phyloP scores from a whole-genome alignment of 2,888 invertebrate species.

The Sarcophaga variegata region DNA sequence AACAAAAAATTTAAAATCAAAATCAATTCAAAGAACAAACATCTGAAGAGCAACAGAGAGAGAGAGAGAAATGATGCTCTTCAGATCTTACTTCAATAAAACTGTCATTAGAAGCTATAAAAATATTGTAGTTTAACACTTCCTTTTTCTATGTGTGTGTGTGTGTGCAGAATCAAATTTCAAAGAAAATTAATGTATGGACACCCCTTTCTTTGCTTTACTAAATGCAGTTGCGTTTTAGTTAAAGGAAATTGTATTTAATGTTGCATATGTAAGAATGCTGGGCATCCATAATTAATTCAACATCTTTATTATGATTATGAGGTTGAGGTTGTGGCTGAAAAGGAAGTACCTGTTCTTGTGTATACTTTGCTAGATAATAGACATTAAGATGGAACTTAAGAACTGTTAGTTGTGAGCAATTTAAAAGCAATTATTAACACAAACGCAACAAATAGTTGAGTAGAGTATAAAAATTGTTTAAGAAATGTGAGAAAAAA shows the following conservation, averaged over 20 bases:
- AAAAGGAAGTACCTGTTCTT: background rate
- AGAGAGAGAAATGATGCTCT: background rate
- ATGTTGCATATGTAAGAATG: background rate
- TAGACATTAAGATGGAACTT: no score
- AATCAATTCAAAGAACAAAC: background rate
- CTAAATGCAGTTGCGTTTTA: background rate
- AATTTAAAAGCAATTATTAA: no score
- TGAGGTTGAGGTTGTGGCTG: background rate
- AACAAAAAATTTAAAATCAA: slow-evolving; percentile 24
- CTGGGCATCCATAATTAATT: background rate
- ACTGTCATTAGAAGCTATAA: slow-evolving; percentile 53
- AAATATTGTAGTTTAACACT: slow-evolving; percentile 45
- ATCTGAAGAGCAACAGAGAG: no score
- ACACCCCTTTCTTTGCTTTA: slow-evolving; percentile 22
- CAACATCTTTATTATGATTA: slow-evolving; percentile 21
- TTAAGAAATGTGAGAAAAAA: no score
- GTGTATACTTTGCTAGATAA: no score
- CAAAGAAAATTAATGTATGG: slow-evolving; percentile 19
- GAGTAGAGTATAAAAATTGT: no score
- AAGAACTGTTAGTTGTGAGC: no score
- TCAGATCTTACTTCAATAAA: slow-evolving; percentile 35
- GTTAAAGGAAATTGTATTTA: slow-evolving; percentile 41
- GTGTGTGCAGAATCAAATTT: background rate
- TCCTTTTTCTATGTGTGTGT: slow-evolving; percentile 28
- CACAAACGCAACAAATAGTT: no score